These are phyloP conservation scores for Synaphobranchus kaupii DNA, from an alignment of 2,797 vertebrate genomes.

Conservation along the genomic window DNA sequence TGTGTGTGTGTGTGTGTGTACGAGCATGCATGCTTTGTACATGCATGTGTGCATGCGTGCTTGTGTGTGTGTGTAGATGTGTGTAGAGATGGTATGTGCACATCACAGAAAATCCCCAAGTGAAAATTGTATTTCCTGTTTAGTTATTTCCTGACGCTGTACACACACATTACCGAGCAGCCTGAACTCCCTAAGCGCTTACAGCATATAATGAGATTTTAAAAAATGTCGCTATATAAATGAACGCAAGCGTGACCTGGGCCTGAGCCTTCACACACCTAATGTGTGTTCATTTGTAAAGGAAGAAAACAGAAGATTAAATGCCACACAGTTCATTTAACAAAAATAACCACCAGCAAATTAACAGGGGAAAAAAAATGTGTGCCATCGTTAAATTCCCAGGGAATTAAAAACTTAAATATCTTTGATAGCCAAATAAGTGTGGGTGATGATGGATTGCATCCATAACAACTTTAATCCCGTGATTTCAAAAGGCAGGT, in stretches of 20 bases:
- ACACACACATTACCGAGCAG: neutral
- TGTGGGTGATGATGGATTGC: neutral
- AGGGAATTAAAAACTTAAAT: neutral
- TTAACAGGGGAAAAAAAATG: neutral
- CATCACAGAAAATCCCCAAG: neutral
- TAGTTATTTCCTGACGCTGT: neutral
- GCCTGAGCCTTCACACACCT: slow-evolving; percentile 2
- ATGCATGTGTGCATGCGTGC: no score
- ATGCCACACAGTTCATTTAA: slow-evolving; percentile 26
- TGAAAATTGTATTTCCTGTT: neutral
- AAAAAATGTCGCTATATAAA: slow-evolving; percentile 14
- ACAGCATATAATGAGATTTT: slow-evolving; percentile 22
- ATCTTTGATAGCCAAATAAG: neutral
- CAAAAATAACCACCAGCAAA: slow-evolving; percentile 19
- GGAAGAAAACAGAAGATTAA: slow-evolving; percentile 20
- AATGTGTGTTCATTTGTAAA: slow-evolving; percentile 7
- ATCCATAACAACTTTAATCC: neutral
- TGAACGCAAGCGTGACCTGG: slow-evolving; percentile 4
- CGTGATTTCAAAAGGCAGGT: neutral
- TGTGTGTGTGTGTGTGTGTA: neutral
- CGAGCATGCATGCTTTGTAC: no score
- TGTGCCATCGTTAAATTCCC: neutral
- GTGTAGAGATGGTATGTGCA: neutral
- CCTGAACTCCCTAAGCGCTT: neutral
- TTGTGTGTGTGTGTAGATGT: neutral